A percentile compares a stretch with the other conserved stretches of the same genome.
phyloP scores from a whole-genome alignment of 2,797 vertebrate genomes.

The Cetoscarus ocellatus region DNA sequence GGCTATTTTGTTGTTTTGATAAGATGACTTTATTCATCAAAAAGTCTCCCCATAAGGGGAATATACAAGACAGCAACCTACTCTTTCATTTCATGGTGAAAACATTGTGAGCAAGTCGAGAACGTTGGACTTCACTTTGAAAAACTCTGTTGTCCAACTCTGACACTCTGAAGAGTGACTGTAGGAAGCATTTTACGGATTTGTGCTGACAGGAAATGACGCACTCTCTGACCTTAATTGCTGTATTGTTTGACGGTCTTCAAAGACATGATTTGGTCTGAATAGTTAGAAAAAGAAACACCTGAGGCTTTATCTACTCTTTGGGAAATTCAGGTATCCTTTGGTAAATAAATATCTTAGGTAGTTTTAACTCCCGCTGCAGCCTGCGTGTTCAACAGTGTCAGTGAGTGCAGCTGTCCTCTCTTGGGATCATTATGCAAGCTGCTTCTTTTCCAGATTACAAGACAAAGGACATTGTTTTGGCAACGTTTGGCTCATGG shows the following conservation, averaged over 20 bases:
- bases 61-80: too few species aligned
- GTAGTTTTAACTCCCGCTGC: conserved; percentile 1
- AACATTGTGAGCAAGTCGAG: too few species aligned
- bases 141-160: too few species aligned
- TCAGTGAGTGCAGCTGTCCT: conserved; percentile 28
- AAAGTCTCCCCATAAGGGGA: too few species aligned
- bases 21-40: too few species aligned
- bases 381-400: conserved; percentile 1
- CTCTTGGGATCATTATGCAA: conserved; percentile 36
- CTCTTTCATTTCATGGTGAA: too few species aligned
- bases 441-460: conserved; percentile 43
- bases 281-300: background rate
- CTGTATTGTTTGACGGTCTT: conserved; percentile 22
- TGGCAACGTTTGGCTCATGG: conserved; percentile 41
- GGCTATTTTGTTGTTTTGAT: too few species aligned
- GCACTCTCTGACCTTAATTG: background rate
- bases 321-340: background rate
- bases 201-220: conserved; percentile 36
- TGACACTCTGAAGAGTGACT: too few species aligned
- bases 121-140: too few species aligned
- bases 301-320: conserved; percentile 14
- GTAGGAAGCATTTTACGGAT: background rate
- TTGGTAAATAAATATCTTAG: conserved; percentile 12
- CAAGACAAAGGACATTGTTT: conserved; percentile 67
- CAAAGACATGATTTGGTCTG: conserved; percentile 10